A percentile compares a stretch with the other conserved stretches of the same genome.
Conservation (phyloP, 2,888 invertebrate species). For the Laspeyria flexula region DNA sequence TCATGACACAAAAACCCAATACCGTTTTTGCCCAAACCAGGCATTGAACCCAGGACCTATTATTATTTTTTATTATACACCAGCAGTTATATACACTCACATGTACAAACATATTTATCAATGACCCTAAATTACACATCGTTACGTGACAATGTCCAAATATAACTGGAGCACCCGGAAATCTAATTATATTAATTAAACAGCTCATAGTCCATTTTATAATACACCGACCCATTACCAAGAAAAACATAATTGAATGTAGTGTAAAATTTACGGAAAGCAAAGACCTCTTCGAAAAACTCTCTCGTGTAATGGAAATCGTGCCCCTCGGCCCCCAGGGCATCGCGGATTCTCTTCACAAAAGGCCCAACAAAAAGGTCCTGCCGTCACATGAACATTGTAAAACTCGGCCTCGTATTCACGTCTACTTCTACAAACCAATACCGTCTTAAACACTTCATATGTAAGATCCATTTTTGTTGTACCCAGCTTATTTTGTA, state of each 20-base stretch:
- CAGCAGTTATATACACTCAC: too few species aligned
- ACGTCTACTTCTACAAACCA: slow-evolving; percentile 59
- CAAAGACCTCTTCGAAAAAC: slow-evolving; percentile 71
- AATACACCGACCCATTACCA: slow-evolving; percentile 20
- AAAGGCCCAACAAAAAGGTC: slow-evolving; percentile 84
- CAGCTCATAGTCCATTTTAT: neutral
- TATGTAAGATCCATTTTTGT: slow-evolving; percentile 62
- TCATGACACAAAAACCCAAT: too few species aligned
- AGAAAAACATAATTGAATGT: slow-evolving; percentile 53
- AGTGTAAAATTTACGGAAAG: slow-evolving; percentile 68
- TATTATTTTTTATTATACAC: too few species aligned
- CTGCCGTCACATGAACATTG: slow-evolving; percentile 84
- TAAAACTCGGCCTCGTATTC: slow-evolving; percentile 79
- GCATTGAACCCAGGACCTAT: too few species aligned
- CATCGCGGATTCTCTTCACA: slow-evolving; percentile 80
- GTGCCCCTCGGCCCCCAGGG: slow-evolving; percentile 77
- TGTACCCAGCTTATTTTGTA: slow-evolving; percentile 59
- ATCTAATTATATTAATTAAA: neutral
- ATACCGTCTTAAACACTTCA: slow-evolving; percentile 56
- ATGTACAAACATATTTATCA: too few species aligned
- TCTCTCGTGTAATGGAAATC: slow-evolving; percentile 84
- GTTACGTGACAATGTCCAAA: neutral
- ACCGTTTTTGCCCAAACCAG: too few species aligned
- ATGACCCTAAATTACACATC: too few species aligned
- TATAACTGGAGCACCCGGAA: neutral